A percentile compares a stretch with the other conserved stretches of the same genome.
Evolutionary conservation across 2,888 invertebrate species (phyloP).

Genomic region (Cataglyphis livida): DNA sequence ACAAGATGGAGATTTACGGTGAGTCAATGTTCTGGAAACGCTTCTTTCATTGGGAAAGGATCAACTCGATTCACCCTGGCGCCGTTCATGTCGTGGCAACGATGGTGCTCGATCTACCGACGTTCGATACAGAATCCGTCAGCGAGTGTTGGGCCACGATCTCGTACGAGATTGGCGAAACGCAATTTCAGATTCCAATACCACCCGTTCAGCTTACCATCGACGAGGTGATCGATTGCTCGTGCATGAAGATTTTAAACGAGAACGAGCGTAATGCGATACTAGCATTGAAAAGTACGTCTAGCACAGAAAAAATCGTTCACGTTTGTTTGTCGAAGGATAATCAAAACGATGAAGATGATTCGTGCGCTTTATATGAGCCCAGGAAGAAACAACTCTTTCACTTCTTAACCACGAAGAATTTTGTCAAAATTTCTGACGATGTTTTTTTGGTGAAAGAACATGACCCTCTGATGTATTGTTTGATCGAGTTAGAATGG

Average conservation of each 20-base stretch:
- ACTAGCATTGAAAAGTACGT: slow-evolving; percentile 76
- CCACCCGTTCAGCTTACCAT: slow-evolving; percentile 69
- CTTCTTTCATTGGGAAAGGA: slow-evolving; percentile 71
- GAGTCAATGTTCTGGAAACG: slow-evolving; percentile 78
- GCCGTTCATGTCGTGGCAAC: slow-evolving; percentile 71
- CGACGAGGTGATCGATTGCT: slow-evolving; percentile 68
- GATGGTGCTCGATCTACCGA: slow-evolving; percentile 78
- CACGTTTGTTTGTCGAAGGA: slow-evolving; percentile 60
- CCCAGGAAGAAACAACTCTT: not conserved
- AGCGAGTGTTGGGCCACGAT: slow-evolving; percentile 76
- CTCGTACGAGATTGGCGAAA: slow-evolving; percentile 75
- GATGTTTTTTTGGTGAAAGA: slow-evolving; percentile 73
- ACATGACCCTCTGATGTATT: slow-evolving; percentile 74
- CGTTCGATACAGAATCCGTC: slow-evolving; percentile 68
- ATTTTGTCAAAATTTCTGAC: slow-evolving; percentile 71
- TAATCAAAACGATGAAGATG: slow-evolving; percentile 32
- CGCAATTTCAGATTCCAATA: slow-evolving; percentile 76
- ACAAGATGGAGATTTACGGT: slow-evolving; percentile 68
- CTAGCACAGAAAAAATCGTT: slow-evolving; percentile 73
- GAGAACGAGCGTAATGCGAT: slow-evolving; percentile 59
- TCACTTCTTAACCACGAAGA: slow-evolving; percentile 71
- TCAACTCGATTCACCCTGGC: slow-evolving; percentile 65
- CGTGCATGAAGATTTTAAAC: slow-evolving; percentile 67
- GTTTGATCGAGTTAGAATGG: slow-evolving; percentile 77
- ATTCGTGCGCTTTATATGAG: slow-evolving; percentile 31